phyloP scores from a whole-genome alignment of 2,888 invertebrate genomes.

The Rhagonycha fulva region DNA sequence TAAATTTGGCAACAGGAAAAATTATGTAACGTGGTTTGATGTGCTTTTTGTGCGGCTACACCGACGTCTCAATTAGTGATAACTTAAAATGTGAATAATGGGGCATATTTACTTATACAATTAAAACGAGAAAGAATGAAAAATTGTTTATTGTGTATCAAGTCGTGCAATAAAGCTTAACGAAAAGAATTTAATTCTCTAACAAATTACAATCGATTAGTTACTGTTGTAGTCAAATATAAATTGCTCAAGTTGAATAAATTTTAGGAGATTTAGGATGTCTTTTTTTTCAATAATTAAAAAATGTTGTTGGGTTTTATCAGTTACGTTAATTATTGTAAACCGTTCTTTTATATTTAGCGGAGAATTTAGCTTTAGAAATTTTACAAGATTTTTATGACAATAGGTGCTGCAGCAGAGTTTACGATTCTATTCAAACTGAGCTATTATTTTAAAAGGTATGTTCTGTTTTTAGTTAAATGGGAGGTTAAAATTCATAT shows the following conservation, averaged over 20 bases:
- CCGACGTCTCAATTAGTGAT: not conserved
- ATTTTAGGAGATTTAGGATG: not conserved
- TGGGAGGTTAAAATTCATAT: slow-evolving; percentile 9
- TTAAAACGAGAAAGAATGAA: not conserved
- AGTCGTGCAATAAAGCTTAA: not conserved
- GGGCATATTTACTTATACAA: not conserved
- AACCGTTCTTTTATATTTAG: not conserved
- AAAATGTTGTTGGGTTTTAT: not conserved
- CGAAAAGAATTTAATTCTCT: not conserved
- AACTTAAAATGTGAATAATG: not conserved
- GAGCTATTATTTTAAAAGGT: slow-evolving; percentile 7
- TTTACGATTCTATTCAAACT: not conserved
- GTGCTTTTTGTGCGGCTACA: not conserved
- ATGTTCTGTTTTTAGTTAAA: slow-evolving; percentile 6
- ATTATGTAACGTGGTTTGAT: not conserved
- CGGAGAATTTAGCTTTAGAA: not conserved
- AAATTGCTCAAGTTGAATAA: not conserved
- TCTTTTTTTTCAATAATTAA: not conserved
- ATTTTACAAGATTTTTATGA: slow-evolving; percentile 8
- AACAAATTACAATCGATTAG: not conserved
- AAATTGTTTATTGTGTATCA: not conserved
- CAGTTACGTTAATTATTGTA: not conserved
- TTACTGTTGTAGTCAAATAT: not conserved
- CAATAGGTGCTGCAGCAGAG: slow-evolving; percentile 3
- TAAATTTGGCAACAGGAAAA: not conserved